Evolutionary conservation across 2,113 vertebrate species (phyloP).

Genomic region (Gadus chalcogrammus): DNA sequence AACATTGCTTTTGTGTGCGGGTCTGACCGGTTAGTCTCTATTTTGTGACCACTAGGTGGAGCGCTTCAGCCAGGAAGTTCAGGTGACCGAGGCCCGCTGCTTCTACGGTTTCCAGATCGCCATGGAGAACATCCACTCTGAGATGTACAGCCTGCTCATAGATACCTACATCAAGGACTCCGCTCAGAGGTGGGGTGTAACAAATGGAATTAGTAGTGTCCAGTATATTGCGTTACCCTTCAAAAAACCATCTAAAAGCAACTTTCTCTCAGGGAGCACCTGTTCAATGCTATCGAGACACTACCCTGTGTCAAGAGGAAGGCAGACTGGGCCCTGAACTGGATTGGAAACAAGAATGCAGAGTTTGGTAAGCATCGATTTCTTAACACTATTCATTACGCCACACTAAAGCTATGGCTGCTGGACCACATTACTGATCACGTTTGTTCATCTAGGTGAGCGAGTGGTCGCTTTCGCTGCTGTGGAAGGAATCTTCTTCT

Average conservation of each 20-base stretch:
- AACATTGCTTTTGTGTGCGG: not conserved
- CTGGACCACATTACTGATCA: not conserved
- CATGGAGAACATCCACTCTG: conserved; percentile 99
- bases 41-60: conserved; percentile 83
- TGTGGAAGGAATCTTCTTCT: conserved; percentile 98
- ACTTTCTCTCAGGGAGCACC: conserved; percentile 78
- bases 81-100: conserved; percentile 92
- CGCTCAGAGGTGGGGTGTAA: conserved; percentile 76
- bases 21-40: not conserved
- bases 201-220: not conserved
- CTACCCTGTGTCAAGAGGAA: conserved; percentile 96
- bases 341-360: conserved; percentile 91
- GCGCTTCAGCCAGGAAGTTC: conserved; percentile 94
- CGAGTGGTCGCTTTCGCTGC: conserved; percentile 94
- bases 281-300: conserved; percentile 96
- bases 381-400: not conserved
- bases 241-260: not conserved
- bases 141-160: conserved; percentile 99
- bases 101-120: conserved; percentile 99
- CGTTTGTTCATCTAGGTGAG: conserved; percentile 77
- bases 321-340: conserved; percentile 95
- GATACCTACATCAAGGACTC: conserved; percentile 94
- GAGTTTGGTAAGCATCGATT: conserved; percentile 75
- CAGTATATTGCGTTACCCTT: not conserved
- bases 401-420: not conserved